A percentile compares a stretch with the other conserved stretches of the same genome.
Conservation (phyloP, 2,113 vertebrate genomes). For the Isurus oxyrinchus region DNA sequence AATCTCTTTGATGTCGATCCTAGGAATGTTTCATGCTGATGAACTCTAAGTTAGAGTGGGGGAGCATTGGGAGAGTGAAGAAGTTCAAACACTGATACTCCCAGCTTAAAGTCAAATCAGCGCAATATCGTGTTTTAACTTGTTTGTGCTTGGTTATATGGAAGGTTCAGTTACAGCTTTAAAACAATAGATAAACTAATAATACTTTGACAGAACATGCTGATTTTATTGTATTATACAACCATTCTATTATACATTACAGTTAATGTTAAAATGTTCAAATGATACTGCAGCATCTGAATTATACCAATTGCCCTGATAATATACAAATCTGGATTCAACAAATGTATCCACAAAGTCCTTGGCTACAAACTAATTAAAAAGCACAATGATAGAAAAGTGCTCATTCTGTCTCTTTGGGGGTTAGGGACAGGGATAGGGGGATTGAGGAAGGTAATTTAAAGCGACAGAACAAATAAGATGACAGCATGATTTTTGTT, state of each 20-base stretch:
- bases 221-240: slow-evolving; percentile 15
- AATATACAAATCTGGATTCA: background rate
- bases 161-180: background rate
- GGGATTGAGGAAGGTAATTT: background rate
- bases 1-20: background rate
- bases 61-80: background rate
- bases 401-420: background rate
- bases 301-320: background rate
- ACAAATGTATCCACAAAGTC: background rate
- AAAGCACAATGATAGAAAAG: background rate
- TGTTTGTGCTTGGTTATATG: background rate
- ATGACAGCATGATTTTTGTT: background rate
- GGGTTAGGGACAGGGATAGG: background rate
- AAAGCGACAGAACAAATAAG: background rate
- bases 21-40: background rate
- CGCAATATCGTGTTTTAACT: too few relatives aligned
- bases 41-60: background rate
- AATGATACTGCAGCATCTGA: background rate
- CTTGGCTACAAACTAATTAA: background rate
- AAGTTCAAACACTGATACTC: background rate
- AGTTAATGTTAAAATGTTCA: background rate
- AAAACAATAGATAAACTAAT: background rate
- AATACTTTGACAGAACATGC: background rate
- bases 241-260: background rate
- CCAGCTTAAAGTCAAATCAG: background rate